Base-by-base conservation (phyloP, 2,888 invertebrate genomes). In the Diarsia brunnea region DNA sequence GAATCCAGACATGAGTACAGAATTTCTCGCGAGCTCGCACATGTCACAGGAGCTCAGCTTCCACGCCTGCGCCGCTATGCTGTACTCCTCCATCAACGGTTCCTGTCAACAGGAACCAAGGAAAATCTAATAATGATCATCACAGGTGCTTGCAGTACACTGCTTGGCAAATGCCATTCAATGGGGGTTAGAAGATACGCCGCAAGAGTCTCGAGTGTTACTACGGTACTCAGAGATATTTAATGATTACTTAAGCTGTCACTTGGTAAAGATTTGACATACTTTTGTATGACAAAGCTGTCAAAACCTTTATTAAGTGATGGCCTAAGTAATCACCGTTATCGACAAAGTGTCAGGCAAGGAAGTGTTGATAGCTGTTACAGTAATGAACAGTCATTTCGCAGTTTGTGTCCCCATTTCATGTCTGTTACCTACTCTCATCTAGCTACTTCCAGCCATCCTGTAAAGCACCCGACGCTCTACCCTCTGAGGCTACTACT, bases 61-160 rank as follows among this genome's bases (percentile, higher is more conserved):
- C 99, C 99, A 99, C 79, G 99, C 99, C 95, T 99, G 99, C 1
- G 99, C 99, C 4, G 99, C 99, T 95, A 99, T 99, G 92, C 99
- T 99, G 97, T 99, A 99, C 95, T 99, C 99, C 94, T 99, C 99
- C 99, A 99, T 99, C 90, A 99, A 96, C 7, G 99, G 99, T 97
- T 99, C 99, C 98, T 98, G 90, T 16, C 19, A 65, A 24, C 21
- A 64, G 12, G 8, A 49, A 45, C 21, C 19, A 67, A 5, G 12
- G 21, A 43, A 43, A 60, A 3, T 65, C 43, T n/a, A 47, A 53
- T 16, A 10, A 4, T n/a, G 7, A 5, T 21, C 43, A 43, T 63
- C 14, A 63, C 8, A 27, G 27, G 27, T 27, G 24, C 55, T 53
- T 53, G 11, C 53, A n/a, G n/a, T 55, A 16, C n/a, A 31, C 31